Evolutionary conservation across 2,113 vertebrate species (phyloP), one percentile per base, ranked within the genome.

Genomic region (Grammomys surdaster): DNA sequence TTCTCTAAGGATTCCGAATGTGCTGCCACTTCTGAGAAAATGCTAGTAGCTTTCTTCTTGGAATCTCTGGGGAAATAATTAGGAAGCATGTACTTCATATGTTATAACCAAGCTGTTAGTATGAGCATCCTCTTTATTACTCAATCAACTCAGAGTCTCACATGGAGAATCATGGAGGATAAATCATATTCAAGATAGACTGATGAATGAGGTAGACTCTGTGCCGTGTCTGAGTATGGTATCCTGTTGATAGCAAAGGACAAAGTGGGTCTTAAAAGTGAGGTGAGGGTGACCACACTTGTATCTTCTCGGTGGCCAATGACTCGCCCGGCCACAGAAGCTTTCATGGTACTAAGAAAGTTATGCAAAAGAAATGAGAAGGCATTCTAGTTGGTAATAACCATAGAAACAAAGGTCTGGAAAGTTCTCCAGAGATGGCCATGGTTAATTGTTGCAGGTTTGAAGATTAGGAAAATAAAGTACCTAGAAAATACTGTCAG

Each of bases 11-110:
- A 80, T 86, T 93, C 7, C 69, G 28, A 77, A 88, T 88, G 11
- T 85, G 17, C 16, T 19, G 4, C 6, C 40, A 54, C 93, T 82
- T 96, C 63, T 88, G 43, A 92, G 60, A 88, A 87, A 93, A 22
- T 85, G 88, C 63, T 48, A 94, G 17, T 73, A 33, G 73, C 56
- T 87, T 82, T 93, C 28, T 90, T 40, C 43, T 48, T 36, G 46
- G 46, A 65, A 10, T 93, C 51, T 76, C 72, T 76, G 10, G 77
- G 12, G 80, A 93, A 93, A 82, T 82, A 8, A 77, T 87, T 69
- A 87, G 78, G 76, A 58, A 88, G 78, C 78, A 24, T 88, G 46
- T n/a, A 54, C 33, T 63, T 96, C 46, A 14, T 20, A 22, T 82
- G 56, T 51, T 85, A 82, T 54, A 72, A n/a, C 54, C 26, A 93